Percentiles rank a stretch among this genome's conserved stretches.
Evolutionary conservation across 2,888 invertebrate genomes (phyloP).

Genomic region (Morpho helenor): DNA sequence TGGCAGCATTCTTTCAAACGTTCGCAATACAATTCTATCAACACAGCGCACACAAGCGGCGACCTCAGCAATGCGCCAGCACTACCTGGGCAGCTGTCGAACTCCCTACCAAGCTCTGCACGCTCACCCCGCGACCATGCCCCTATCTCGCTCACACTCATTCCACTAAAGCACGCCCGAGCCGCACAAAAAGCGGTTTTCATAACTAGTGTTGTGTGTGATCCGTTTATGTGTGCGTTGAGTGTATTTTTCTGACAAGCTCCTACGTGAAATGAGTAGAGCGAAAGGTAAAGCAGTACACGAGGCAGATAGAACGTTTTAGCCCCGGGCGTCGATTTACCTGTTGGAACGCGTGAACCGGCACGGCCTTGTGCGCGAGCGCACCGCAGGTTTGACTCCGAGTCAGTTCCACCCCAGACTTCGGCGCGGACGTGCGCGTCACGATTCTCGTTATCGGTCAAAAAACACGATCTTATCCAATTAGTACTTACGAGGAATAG

Average conservation of each 20-base stretch:
- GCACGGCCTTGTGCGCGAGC: slow-evolving; percentile 81
- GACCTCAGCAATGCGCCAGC: slow-evolving; percentile 65
- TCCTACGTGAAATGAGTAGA: slow-evolving; percentile 48
- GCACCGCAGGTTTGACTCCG: slow-evolving; percentile 70
- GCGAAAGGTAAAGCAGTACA: slow-evolving; percentile 47
- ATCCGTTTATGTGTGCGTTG: slow-evolving; percentile 54
- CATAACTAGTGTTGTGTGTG: slow-evolving; percentile 51
- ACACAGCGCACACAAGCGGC: slow-evolving; percentile 71
- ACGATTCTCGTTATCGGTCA: slow-evolving; percentile 46
- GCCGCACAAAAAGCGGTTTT: slow-evolving; percentile 75
- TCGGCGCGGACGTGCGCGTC: slow-evolving; percentile 65
- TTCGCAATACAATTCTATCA: slow-evolving; percentile 63
- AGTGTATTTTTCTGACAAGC: slow-evolving; percentile 73
- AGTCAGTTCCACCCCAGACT: slow-evolving; percentile 76
- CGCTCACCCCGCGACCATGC: slow-evolving; percentile 62
- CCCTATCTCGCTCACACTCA: slow-evolving; percentile 60
- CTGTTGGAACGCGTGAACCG: slow-evolving; percentile 81
- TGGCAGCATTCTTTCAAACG: slow-evolving; percentile 51
- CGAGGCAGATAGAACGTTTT: slow-evolving; percentile 60
- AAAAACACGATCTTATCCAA: slow-evolving; percentile 70
- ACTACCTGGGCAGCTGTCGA: slow-evolving; percentile 75
- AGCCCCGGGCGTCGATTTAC: slow-evolving; percentile 59
- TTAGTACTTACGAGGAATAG: slow-evolving; percentile 75
- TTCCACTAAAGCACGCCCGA: slow-evolving; percentile 56
- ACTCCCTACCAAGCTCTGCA: slow-evolving; percentile 61